Evolutionary conservation across 2,888 invertebrate species (phyloP).

Genomic region (Metellina segmentata): DNA sequence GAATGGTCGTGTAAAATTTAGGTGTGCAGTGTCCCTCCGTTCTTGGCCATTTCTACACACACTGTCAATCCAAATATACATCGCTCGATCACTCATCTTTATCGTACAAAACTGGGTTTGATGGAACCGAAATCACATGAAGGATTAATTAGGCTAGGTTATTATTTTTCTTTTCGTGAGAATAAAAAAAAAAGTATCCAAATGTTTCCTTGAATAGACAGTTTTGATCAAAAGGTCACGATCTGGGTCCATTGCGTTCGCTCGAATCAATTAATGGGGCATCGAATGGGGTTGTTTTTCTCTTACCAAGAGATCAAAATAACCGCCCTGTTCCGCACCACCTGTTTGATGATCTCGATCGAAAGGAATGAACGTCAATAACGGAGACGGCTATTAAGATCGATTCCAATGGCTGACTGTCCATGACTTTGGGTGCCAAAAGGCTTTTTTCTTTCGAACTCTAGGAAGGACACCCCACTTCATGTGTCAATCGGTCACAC

Average conservation of each 20-base stretch:
- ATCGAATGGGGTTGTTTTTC: constrained; percentile 10
- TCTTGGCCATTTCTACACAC: no score
- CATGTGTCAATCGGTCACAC: no score
- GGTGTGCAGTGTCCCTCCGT: no score
- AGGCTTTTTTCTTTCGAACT: background rate
- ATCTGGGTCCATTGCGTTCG: background rate
- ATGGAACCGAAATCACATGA: no score
- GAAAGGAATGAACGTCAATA: background rate
- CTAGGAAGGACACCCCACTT: background rate
- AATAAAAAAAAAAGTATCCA: background rate
- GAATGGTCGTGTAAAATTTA: no score
- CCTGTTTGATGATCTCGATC: constrained; percentile 32
- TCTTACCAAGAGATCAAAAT: constrained; percentile 43
- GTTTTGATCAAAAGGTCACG: background rate
- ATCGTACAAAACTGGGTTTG: no score
- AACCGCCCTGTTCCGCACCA: constrained; percentile 23
- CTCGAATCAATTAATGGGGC: constrained; percentile 35
- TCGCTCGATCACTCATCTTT: no score
- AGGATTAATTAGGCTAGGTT: no score
- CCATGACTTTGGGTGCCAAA: background rate
- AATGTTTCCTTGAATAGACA: background rate
- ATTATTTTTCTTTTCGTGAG: background rate
- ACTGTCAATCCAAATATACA: no score
- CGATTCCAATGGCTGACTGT: background rate
- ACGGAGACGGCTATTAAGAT: background rate